Evolutionary conservation across 2,113 vertebrate genomes (phyloP), one percentile per base, ranked within the genome.

Genomic region (Oncorhynchus tshawytscha): DNA sequence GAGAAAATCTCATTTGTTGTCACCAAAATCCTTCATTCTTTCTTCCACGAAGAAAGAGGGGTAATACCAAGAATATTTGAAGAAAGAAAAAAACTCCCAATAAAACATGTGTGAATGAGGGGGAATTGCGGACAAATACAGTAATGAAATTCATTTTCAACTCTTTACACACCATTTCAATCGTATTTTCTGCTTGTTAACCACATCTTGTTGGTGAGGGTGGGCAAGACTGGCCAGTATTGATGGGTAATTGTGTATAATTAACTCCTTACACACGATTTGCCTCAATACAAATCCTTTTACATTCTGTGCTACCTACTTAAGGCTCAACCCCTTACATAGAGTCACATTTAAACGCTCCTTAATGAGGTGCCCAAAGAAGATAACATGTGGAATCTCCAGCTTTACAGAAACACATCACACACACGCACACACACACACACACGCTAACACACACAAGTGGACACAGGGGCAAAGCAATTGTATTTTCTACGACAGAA

Each of bases 171-270:
- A 98, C 97, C 97, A 98, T 99, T 98, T 97, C 97, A 99, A 99
- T 99, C 97, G 96, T 98, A 97, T 99, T 99, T 99, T 99, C 96
- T 99, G 97, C 96, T 95, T 99, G 96, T 99, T 99, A 99, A 96
- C 97, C 95, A 97, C 96, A 96, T 98, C 96, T 95, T 97, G 97
- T 97, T 97, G 96, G 94, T 95, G 94, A 94, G 95, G 96, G 94
- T 96, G 95, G 96, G 95, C 95, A 96, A 91, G 94, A 95, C 95
- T 96, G 96, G 94, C 96, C 96, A 94, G 95, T 96, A 95, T 96
- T 95, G 95, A 95, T 94, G 95, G 94, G 93, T 98, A 99, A 98
- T 99, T 98, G 96, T 96, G 94, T 94, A 94, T 99, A 97, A 99
- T 99, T 98, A 96, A 94, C 95, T 96, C 94, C 93, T 93, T 94